Base-by-base conservation (phyloP, 2,888 invertebrate genomes). In the Eupithecia inturbata region DNA sequence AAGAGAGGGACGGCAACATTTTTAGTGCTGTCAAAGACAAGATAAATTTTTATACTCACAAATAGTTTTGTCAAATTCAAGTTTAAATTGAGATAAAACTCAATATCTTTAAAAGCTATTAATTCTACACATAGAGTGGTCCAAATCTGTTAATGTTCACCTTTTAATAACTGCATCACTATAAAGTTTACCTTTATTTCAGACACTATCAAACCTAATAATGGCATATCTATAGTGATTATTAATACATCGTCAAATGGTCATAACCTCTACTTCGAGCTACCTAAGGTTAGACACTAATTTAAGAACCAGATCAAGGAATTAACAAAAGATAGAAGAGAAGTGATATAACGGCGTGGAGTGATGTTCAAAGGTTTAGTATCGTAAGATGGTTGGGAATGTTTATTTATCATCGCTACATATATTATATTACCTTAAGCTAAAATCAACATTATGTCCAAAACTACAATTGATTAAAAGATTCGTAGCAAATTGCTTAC, bases 241-340 rank as follows among this genome's bases (percentile, higher is more conserved):
- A 68, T 45, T 53, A 63, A 68, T 73, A 74, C 78, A 85, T 85
- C 88, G 85, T 89, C 92, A 90, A 91, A 84, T 87, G 89, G 87
- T 85, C 89, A 89, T 87, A 72, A 81, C 85, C 84, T 80, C 82
- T 79, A 80, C 84, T 82, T 84, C 85, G 81, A 86, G 87, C 82
- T 84, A 81, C 77, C 84, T 88, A 92, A 92, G 92, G 92, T 92
- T 92, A 92, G 92, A 92, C 82, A 87, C 87, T 85, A 87, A 81
- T 88, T 89, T 91, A 91, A 91, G 90, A 82, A 83, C 1, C 70
- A 62, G 63, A 69, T 73, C 33, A 57, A n/a, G 67, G 68, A 68
- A 26, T 76, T 81, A 80, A 78, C 78, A 77, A 60, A 22, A 39
- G 14, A 60, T 63, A 64, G 16, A 63, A 64, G 16, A 63, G 33